Conservation (phyloP, 2,888 invertebrate genomes). For the Latrodectus elegans region DNA sequence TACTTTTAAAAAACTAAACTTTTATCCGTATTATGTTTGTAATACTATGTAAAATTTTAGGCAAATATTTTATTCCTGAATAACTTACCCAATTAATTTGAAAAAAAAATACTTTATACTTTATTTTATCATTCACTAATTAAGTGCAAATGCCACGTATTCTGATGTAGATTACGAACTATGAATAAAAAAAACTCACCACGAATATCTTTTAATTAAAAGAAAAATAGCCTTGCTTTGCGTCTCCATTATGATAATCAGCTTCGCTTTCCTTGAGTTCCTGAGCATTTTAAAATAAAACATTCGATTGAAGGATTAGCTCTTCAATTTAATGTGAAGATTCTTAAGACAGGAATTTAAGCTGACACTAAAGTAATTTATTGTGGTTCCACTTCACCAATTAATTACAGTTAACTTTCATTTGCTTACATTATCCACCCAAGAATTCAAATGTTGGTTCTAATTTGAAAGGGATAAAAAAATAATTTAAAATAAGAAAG, state of each 20-base stretch:
- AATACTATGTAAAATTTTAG: no score
- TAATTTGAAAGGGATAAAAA: no score
- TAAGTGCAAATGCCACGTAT: background rate
- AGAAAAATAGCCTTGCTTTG: background rate
- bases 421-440: no score
- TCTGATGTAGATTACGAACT: background rate
- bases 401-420: no score
- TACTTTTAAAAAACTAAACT: no score
- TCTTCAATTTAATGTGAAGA: background rate
- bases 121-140: background rate
- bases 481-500: no score
- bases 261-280: background rate
- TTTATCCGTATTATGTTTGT: no score
- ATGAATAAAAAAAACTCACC: background rate
- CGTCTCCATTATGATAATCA: constrained; percentile 6
- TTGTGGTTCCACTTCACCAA: no score
- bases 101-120: background rate
- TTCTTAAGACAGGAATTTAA: background rate
- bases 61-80: no score
- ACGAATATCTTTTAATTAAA: constrained; percentile 6
- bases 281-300: background rate
- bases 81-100: background rate
- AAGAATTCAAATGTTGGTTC: no score
- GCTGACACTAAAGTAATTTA: background rate
- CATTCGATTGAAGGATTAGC: constrained; percentile 4